A percentile compares a stretch with the other conserved stretches of the same genome.
These are phyloP conservation scores for Nomada ferruginata DNA, from an alignment of 2,888 invertebrate species.

Conservation along the genomic window DNA sequence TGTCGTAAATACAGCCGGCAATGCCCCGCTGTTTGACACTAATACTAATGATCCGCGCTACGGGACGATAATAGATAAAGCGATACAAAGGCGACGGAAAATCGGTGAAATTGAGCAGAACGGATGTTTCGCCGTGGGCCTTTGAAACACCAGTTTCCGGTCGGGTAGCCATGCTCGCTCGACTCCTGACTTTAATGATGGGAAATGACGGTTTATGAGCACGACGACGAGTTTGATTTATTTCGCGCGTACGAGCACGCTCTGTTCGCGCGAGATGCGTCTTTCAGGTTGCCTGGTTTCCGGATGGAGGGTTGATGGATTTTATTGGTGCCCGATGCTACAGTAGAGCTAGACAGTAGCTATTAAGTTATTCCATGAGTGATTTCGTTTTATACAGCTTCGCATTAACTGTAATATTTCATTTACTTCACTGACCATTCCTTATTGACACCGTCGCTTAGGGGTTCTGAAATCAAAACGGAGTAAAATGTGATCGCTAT, in stretches of 20 bases:
- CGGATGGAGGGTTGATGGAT: constrained; percentile 49
- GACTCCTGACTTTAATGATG: constrained; percentile 71
- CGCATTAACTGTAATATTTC: too few relatives aligned
- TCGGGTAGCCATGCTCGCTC: constrained; percentile 73
- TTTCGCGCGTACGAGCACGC: constrained; percentile 47
- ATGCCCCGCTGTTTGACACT: constrained; percentile 77
- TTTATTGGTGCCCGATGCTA: constrained; percentile 2
- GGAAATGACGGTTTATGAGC: constrained; percentile 79
- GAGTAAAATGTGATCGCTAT: too few relatives aligned
- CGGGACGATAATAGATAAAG: constrained; percentile 77
- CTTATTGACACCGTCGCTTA: too few relatives aligned
- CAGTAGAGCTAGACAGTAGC: background rate
- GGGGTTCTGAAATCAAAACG: too few relatives aligned
- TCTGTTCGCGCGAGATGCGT: constrained; percentile 22
- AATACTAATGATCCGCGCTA: constrained; percentile 79
- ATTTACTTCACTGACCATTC: too few relatives aligned
- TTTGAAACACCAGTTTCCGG: constrained; percentile 78
- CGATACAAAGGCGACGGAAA: constrained; percentile 79
- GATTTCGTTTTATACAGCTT: background rate
- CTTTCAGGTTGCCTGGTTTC: background rate
- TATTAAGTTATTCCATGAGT: background rate
- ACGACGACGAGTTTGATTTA: constrained; percentile 76
- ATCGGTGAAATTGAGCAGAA: constrained; percentile 83
- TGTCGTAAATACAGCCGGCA: constrained; percentile 76
- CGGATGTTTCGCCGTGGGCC: constrained; percentile 71